Percentiles rank a stretch among this genome's conserved stretches.
Evolutionary conservation across 2,113 vertebrate genomes (phyloP).

Genomic region (Pica pica): DNA sequence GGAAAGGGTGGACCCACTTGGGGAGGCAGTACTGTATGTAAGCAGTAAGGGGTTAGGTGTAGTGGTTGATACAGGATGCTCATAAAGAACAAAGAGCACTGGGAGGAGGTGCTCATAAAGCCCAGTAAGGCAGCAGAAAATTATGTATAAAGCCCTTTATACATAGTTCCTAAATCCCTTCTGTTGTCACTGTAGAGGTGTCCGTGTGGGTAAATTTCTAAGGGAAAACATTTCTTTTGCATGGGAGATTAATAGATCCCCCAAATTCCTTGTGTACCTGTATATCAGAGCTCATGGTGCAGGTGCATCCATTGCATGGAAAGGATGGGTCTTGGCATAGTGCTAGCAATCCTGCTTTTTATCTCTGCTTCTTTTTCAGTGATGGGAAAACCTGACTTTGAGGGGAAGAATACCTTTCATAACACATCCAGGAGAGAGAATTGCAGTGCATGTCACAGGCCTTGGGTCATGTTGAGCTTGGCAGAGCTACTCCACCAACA

Average conservation of each 20-base stretch:
- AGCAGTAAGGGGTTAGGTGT: rapidly evolving
- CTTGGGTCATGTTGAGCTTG: neutral
- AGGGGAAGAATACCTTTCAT: neutral
- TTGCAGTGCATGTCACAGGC: neutral
- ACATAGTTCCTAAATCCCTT: neutral
- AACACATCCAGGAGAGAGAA: neutral
- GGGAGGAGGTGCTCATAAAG: neutral
- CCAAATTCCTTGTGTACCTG: neutral
- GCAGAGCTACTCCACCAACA: neutral
- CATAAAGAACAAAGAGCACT: neutral
- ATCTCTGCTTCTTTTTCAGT: neutral
- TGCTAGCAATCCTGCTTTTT: neutral
- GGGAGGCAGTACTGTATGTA: neutral
- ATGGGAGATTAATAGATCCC: neutral
- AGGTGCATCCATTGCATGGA: neutral
- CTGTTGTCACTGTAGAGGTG: neutral
- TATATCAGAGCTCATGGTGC: neutral
- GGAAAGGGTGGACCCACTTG: rapidly evolving
- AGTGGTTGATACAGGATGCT: neutral
- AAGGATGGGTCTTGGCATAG: neutral
- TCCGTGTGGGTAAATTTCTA: neutral
- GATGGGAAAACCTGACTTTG: neutral
- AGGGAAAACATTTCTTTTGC: neutral
- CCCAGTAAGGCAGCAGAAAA: neutral
- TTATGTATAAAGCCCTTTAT: neutral